phyloP scores from a whole-genome alignment of 2,888 invertebrate species.

The Sminthurides aquaticus region DNA sequence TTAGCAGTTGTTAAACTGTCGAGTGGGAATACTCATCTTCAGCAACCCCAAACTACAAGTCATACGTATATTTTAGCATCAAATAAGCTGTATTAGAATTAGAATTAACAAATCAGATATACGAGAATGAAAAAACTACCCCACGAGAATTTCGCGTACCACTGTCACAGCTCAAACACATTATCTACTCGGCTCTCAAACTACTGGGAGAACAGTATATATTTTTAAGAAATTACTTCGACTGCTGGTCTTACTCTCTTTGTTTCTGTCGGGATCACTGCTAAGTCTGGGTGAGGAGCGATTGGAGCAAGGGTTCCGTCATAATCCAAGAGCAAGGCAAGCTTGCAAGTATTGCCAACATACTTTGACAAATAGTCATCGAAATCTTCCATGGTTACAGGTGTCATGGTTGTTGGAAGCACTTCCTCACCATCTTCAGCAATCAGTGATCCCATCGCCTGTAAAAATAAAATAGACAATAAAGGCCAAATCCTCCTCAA shows the following conservation, averaged over 20 bases:
- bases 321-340: slow-evolving; percentile 71
- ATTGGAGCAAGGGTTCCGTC: slow-evolving; percentile 83
- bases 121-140: too few species aligned
- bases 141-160: too few species aligned
- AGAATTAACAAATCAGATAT: too few species aligned
- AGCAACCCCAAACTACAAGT: too few species aligned
- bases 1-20: too few species aligned
- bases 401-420: slow-evolving; percentile 76
- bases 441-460: slow-evolving; percentile 69
- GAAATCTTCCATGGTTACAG: slow-evolving; percentile 83
- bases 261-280: slow-evolving; percentile 75
- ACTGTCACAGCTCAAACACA: too few species aligned
- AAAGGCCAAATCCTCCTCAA: not conserved
- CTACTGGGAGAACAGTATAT: too few species aligned
- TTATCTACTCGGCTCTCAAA: too few species aligned
- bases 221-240: not conserved
- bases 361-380: slow-evolving; percentile 81
- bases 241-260: slow-evolving; percentile 55
- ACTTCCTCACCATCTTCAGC: slow-evolving; percentile 61
- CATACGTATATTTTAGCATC: too few species aligned
- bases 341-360: slow-evolving; percentile 74
- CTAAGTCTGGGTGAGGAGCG: slow-evolving; percentile 80
- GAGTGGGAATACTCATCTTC: too few species aligned
- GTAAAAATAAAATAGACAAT: not conserved
- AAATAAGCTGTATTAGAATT: too few species aligned